These are phyloP conservation scores for Arion vulgaris DNA, from an alignment of 1,140 invertebrate genomes.

Conservation along the genomic window DNA sequence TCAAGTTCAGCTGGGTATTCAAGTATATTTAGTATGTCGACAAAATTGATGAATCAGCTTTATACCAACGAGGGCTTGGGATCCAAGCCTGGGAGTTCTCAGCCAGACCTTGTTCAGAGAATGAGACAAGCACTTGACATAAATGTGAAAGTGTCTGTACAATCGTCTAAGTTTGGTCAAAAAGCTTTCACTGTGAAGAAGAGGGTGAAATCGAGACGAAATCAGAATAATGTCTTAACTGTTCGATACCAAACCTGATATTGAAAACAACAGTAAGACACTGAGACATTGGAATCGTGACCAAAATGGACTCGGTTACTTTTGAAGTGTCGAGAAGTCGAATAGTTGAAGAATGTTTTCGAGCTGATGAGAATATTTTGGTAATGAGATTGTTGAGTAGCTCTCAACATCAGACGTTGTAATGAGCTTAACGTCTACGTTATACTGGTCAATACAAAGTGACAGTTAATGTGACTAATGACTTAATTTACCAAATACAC, in stretches of 20 bases:
- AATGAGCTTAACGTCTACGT: too few relatives aligned
- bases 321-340: too few relatives aligned
- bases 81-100: neutral
- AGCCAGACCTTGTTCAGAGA: neutral
- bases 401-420: too few relatives aligned
- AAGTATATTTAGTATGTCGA: neutral
- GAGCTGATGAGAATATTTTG: too few relatives aligned
- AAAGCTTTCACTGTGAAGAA: neutral
- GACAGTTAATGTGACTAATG: too few relatives aligned
- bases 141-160: neutral
- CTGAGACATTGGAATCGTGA: neutral
- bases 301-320: neutral
- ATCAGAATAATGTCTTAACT: neutral
- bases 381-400: too few relatives aligned
- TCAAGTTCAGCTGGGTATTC: neutral
- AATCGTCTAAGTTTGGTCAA: neutral
- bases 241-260: neutral
- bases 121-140: slow-evolving; percentile 6
- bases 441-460: too few relatives aligned
- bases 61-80: neutral
- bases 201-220: neutral
- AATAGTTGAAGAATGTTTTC: too few relatives aligned
- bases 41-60: neutral
- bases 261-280: neutral
- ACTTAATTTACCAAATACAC: too few relatives aligned